phyloP scores from a whole-genome alignment of 2,888 invertebrate genomes.

The Synergus gifuensis region DNA sequence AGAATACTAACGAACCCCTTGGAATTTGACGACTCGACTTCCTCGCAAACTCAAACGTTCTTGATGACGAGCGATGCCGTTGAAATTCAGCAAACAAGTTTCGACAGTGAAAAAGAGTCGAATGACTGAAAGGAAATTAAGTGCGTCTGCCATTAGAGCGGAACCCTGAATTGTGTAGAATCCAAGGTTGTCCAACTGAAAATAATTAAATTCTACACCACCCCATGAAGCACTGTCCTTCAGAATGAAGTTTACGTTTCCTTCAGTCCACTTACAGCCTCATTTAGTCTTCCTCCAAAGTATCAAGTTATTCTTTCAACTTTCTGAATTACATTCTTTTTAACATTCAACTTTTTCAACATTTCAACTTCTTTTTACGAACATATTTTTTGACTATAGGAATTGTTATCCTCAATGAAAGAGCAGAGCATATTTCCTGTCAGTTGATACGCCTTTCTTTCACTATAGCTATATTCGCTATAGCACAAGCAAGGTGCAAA shows the following conservation, averaged over 20 bases:
- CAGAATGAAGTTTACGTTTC: slow-evolving; percentile 73
- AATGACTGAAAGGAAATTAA: slow-evolving; percentile 69
- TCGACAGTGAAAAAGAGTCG: slow-evolving; percentile 35
- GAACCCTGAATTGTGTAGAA: slow-evolving; percentile 47
- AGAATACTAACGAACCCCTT: slow-evolving; percentile 41
- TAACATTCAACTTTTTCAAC: background rate
- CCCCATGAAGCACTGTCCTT: slow-evolving; percentile 68
- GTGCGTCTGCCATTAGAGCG: slow-evolving; percentile 62
- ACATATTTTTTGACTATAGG: background rate
- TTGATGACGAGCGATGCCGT: slow-evolving; percentile 31
- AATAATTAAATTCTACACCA: slow-evolving; percentile 74
- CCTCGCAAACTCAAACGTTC: slow-evolving; percentile 8
- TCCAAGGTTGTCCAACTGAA: slow-evolving; percentile 63
- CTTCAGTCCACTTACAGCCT: slow-evolving; percentile 51
- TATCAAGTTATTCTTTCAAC: background rate
- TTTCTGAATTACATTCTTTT: background rate
- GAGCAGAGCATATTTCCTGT: background rate
- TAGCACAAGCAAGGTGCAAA: background rate
- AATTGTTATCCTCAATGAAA: background rate
- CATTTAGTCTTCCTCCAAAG: background rate
- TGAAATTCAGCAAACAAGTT: slow-evolving; percentile 35
- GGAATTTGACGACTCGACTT: slow-evolving; percentile 31
- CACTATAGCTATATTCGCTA: background rate
- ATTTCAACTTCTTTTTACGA: background rate
- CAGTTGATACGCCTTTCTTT: slow-evolving; percentile 2